Evolutionary conservation across 1,140 invertebrate species (phyloP), one percentile per base, ranked within the genome.

Genomic region (Apocrypta bakeri): DNA sequence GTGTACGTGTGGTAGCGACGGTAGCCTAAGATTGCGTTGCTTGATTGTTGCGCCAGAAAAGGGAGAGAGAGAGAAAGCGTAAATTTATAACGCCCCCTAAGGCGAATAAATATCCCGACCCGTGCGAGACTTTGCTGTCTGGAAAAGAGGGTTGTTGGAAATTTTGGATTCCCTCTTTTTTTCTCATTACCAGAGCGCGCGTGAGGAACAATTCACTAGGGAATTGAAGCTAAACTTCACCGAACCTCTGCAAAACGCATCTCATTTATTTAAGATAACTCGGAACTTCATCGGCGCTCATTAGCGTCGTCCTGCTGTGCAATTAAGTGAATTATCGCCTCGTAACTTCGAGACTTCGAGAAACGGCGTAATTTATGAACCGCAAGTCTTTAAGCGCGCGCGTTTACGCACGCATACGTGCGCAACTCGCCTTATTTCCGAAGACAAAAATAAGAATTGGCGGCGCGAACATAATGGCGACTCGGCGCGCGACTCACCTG

Each of bases 71-170:
- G 64, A 29, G 64, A 68, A 31, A 68, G 25, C 64, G 25, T 68
- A 86, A 88, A 88, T 88, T 88, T 88, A 88, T 88, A 87, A 88
- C 87, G 83, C 64, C 86, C 86, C 85, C 84, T 81, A 87, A 86
- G 85, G 85, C 84, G 84, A 86, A 87, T 87, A 87, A 87, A 87
- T 88, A 87, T 84, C 63, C 81, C 61, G 25, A 8, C n/a, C 17
- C 11, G 33, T 7, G 25, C 12, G 25, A 29, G 63, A 29, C 76
- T 8, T 31, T 14, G 29, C 24, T 17, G 29, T 7, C 2, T 56
- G 17, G 48, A 21, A 56, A 48, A 48, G 42, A 48, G 42, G 42
- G 42, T 48, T 48, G 21, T n/a, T 1, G 72, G 72, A 74, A 75
- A 75, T 33, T 33, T 24, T 31, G 42, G 42, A 66, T 77, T 6